Evolutionary conservation across 2,797 vertebrate genomes (phyloP).

Genomic region (Bovichtus variegatus): DNA sequence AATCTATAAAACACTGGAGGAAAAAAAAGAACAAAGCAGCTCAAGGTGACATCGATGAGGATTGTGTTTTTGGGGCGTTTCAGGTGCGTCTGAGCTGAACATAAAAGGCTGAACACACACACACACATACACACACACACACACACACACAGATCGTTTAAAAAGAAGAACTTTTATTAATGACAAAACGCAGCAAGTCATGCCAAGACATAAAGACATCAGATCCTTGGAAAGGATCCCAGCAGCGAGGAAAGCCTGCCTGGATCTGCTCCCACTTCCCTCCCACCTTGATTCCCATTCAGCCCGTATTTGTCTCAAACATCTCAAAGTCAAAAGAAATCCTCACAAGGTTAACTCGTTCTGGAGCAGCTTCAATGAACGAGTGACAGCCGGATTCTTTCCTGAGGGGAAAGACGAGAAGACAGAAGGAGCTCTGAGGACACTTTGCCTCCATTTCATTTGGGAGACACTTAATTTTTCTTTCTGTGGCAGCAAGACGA

Average conservation of each 20-base stretch:
- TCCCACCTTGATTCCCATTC: neutral
- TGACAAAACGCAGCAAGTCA: constrained; percentile 35
- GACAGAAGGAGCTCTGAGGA: constrained; percentile 13
- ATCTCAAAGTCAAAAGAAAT: constrained; percentile 34
- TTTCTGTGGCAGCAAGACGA: constrained; percentile 13
- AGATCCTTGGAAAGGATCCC: constrained; percentile 45
- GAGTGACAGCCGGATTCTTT: constrained; percentile 6
- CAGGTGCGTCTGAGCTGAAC: neutral
- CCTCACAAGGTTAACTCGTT: constrained; percentile 51
- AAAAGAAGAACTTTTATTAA: constrained; percentile 25
- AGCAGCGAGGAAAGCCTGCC: constrained; percentile 20
- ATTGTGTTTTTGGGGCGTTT: constrained; percentile 17
- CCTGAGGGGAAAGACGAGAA: neutral
- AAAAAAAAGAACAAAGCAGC: too few relatives aligned
- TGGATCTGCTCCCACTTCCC: constrained; percentile 30
- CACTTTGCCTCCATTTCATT: constrained; percentile 52
- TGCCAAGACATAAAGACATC: constrained; percentile 50
- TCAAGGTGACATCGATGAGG: neutral
- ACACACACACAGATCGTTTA: constrained; percentile 13
- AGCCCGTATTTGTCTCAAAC: constrained; percentile 34
- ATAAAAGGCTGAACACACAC: constrained; percentile 2
- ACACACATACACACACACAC: neutral
- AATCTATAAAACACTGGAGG: too few relatives aligned
- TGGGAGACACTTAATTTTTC: constrained; percentile 34
- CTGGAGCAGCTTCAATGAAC: constrained; percentile 8